Evolutionary conservation across 2,113 vertebrate species (phyloP), one percentile per base, ranked within the genome.

Genomic region (Alethe castanea): DNA sequence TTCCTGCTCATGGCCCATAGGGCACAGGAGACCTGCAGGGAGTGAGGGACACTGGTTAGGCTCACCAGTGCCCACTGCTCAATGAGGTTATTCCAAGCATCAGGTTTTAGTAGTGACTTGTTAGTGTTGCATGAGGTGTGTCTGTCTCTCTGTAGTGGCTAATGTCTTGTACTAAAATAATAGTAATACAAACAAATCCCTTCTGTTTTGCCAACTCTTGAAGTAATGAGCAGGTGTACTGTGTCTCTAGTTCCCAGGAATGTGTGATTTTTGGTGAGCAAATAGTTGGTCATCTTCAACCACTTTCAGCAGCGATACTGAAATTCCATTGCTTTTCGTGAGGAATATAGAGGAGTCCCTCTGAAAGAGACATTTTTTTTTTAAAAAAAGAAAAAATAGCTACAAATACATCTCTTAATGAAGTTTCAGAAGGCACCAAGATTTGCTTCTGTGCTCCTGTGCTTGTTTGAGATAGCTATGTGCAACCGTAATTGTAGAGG

Each of bases 21-120:
- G 38, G 38, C 0, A 7, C 66, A 47, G 40, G 38, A 82, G 44
- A 76, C 25, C 22, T 59, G 13, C 26, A 91, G 62, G 47, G 61
- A 79, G 26, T 60, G 22, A 42, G 48, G 23, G 9, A 14, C 57
- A 38, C 20, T 48, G 38, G 17, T 35, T 25, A 66, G 60, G 26
- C 52, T 91, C 25, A 36, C 44, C 10, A 13, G 54, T 71, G 35
- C 35, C 38, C 36, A 38, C 48, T 11, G 38, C 18, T 82, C 42
- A 23, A 9, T 0, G 0, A 35, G 24, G n/a, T 0, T 0, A 26
- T 25, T 73, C 38, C 31, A 44, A 56, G 70, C 52, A 56, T 73
- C 70, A 44, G 70, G 52, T 73, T 73, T 72, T 24, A 38, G 33
- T 47, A 18, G 19, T 25, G 40, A 38, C 54, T 54, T 53, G 14